These are phyloP conservation scores for Elymnias hypermnestra DNA, from an alignment of 1,140 invertebrate species.

Conservation along the genomic window DNA sequence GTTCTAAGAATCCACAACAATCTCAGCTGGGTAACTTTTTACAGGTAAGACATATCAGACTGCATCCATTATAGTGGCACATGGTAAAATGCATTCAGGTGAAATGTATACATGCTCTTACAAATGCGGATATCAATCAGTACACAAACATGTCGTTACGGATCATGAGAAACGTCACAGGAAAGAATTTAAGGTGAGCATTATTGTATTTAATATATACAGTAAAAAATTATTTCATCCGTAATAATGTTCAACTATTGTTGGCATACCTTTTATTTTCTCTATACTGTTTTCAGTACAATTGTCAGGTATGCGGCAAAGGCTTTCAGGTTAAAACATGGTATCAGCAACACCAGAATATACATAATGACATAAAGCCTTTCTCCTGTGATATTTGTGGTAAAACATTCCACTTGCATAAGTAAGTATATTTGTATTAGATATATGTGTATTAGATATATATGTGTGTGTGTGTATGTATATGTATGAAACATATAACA, in stretches of 20 bases:
- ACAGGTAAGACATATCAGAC: constrained; percentile 48
- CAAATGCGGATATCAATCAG: constrained; percentile 46
- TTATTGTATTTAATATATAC: background rate
- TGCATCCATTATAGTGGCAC: constrained; percentile 42
- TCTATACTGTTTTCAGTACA: constrained; percentile 68
- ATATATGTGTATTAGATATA: background rate
- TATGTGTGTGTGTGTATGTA: background rate
- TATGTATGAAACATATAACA: no score
- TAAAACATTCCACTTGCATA: constrained; percentile 71
- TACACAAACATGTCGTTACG: constrained; percentile 40
- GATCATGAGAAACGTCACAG: constrained; percentile 45
- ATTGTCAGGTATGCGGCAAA: constrained; percentile 71
- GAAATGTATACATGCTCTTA: constrained; percentile 32
- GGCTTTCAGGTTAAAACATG: constrained; percentile 71
- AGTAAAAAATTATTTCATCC: no score
- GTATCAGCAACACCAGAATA: constrained; percentile 77
- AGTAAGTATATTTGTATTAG: constrained; percentile 24
- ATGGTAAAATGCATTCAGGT: constrained; percentile 39
- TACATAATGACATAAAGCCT: constrained; percentile 79
- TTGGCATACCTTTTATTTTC: no score
- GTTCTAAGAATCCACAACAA: no score
- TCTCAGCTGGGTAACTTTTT: no score
- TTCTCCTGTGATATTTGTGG: constrained; percentile 79
- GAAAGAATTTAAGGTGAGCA: constrained; percentile 42
- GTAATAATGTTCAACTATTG: no score